Evolutionary conservation across 2,113 vertebrate genomes (phyloP).

Genomic region (Lanius collurio): DNA sequence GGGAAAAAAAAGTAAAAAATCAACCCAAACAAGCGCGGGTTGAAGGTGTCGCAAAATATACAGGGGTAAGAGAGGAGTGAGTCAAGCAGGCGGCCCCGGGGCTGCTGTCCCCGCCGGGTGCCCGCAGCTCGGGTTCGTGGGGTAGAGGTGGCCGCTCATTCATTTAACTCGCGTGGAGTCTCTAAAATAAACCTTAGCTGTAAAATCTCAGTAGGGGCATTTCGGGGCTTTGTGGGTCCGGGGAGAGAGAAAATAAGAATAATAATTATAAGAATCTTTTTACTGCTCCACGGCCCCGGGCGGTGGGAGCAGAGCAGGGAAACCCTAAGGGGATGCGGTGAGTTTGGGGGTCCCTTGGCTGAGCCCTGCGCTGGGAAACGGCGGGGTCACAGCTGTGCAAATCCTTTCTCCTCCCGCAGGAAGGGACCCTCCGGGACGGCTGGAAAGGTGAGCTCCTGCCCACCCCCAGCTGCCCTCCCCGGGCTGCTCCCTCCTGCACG

Average conservation of each 20-base stretch:
- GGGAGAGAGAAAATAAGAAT: rapidly evolving
- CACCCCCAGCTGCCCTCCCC: background rate
- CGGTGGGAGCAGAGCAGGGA: background rate
- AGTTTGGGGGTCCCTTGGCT: background rate
- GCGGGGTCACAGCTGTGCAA: background rate
- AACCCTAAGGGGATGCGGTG: background rate
- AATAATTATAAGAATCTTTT: background rate
- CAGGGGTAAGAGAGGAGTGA: background rate
- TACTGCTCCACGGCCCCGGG: background rate
- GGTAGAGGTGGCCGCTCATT: background rate
- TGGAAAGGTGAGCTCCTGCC: background rate
- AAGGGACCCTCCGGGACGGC: background rate
- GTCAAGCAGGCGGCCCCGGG: background rate
- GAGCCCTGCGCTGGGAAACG: background rate
- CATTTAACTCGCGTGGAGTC: background rate
- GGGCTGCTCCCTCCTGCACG: background rate
- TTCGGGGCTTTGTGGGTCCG: background rate
- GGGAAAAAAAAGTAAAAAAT: rapidly evolving
- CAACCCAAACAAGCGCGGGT: rapidly evolving
- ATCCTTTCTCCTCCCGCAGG: background rate
- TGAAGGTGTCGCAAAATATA: background rate
- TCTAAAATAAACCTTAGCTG: background rate
- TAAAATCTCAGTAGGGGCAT: background rate
- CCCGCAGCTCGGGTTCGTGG: background rate
- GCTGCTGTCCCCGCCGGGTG: background rate